These are phyloP conservation scores for Halictus ligatus DNA, from an alignment of 2,888 invertebrate genomes.

Conservation along the genomic window DNA sequence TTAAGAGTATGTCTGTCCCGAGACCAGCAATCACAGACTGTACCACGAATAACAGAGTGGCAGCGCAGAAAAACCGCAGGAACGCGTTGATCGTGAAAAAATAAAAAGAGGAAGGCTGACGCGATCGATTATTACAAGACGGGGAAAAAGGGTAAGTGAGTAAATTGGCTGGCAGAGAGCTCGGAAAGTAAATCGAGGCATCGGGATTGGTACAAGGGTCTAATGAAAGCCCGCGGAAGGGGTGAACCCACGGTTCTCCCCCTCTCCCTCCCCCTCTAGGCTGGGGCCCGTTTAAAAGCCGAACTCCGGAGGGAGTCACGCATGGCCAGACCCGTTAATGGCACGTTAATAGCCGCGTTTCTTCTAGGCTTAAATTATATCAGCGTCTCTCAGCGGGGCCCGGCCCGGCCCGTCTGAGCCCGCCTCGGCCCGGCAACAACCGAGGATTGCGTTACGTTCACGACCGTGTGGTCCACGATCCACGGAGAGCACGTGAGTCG, in stretches of 20 bases:
- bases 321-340: constrained; percentile 80
- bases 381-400: constrained; percentile 40
- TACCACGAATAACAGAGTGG: neutral
- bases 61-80: neutral
- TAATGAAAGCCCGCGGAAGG: constrained; percentile 11
- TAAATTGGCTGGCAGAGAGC: neutral
- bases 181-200: neutral
- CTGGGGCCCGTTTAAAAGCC: constrained; percentile 61
- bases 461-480: constrained; percentile 70
- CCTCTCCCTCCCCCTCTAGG: neutral
- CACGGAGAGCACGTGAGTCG: constrained; percentile 75
- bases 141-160: neutral
- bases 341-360: constrained; percentile 80
- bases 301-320: constrained; percentile 74
- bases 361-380: constrained; percentile 82
- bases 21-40: neutral
- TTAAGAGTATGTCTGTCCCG: too few relatives aligned
- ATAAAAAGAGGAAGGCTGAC: neutral
- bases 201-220: neutral
- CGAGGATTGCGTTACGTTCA: constrained; percentile 65
- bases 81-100: neutral
- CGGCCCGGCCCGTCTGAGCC: constrained; percentile 34
- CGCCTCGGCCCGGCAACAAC: constrained; percentile 54
- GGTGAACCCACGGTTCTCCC: constrained; percentile 16
- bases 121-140: constrained; percentile 9